These are phyloP conservation scores for Corythucha ciliata DNA, from an alignment of 2,888 invertebrate species.

Conservation along the genomic window DNA sequence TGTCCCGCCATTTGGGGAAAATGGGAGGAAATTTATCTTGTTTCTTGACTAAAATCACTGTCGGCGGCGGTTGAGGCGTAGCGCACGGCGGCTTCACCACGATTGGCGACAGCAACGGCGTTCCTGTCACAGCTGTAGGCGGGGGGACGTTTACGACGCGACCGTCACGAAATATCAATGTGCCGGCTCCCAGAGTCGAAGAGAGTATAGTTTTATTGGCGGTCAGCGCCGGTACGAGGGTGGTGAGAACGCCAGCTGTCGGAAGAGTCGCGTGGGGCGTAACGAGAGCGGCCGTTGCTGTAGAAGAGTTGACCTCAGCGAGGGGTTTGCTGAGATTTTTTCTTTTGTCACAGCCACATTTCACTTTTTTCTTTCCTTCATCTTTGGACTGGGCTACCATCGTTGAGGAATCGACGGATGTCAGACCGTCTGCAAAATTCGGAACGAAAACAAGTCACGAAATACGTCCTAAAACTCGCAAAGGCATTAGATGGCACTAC, in stretches of 20 bases:
- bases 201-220: not conserved
- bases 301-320: slow-evolving; percentile 11
- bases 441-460: no score
- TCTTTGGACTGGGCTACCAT: no score
- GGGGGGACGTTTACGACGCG: slow-evolving; percentile 30
- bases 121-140: no score
- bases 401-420: no score
- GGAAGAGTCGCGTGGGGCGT: not conserved
- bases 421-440: not conserved
- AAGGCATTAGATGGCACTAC: no score
- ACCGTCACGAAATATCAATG: slow-evolving; percentile 31
- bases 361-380: slow-evolving; percentile 13
- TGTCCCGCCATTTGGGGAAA: slow-evolving; percentile 32
- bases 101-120: slow-evolving; percentile 25
- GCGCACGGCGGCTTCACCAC: slow-evolving; percentile 30
- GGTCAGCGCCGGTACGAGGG: not conserved
- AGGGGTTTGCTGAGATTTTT: slow-evolving; percentile 12
- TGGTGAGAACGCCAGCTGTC: not conserved
- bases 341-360: slow-evolving; percentile 22
- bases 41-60: slow-evolving; percentile 34
- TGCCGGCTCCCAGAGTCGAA: slow-evolving; percentile 30
- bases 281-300: not conserved
- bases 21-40: slow-evolving; percentile 27
- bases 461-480: slow-evolving; percentile 1
- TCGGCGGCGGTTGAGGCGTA: slow-evolving; percentile 33